Evolutionary conservation across 1,140 invertebrate species (phyloP).

Genomic region (Platorchestia sp.): DNA sequence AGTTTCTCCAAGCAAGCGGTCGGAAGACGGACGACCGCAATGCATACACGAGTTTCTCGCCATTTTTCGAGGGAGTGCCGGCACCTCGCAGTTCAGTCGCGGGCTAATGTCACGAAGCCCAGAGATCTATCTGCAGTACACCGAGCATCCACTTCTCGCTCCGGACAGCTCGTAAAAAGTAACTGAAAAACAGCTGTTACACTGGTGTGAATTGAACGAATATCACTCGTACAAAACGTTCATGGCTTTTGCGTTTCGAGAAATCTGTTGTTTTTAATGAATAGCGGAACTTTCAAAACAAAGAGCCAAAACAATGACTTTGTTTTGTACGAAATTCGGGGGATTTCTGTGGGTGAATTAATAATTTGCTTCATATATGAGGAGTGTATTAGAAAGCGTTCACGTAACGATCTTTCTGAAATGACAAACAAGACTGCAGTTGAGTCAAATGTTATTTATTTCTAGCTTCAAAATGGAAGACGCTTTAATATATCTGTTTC

Average conservation of each 20-base stretch:
- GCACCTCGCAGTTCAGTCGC: background rate
- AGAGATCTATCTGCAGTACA: slow-evolving; percentile 13
- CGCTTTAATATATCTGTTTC: background rate
- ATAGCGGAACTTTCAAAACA: background rate
- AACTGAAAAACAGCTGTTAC: background rate
- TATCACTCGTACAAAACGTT: too few relatives aligned
- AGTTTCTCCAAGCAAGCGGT: background rate
- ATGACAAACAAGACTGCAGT: background rate
- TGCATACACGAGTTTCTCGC: slow-evolving; percentile 11
- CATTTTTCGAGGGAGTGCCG: slow-evolving; percentile 29
- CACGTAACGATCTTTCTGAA: background rate
- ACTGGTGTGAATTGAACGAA: too few relatives aligned
- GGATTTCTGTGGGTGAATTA: background rate
- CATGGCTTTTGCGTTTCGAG: too few relatives aligned
- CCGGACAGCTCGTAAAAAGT: background rate
- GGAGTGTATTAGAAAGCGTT: background rate
- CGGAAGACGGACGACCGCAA: slow-evolving; percentile 9
- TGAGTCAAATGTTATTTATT: background rate
- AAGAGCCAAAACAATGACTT: background rate
- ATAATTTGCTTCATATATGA: background rate
- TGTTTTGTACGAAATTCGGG: background rate
- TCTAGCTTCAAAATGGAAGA: background rate
- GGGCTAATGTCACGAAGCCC: slow-evolving; percentile 21
- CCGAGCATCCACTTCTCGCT: background rate
- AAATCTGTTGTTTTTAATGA: too few relatives aligned